Conservation (phyloP, 2,888 invertebrate genomes). For the Linyphia triangularis region DNA sequence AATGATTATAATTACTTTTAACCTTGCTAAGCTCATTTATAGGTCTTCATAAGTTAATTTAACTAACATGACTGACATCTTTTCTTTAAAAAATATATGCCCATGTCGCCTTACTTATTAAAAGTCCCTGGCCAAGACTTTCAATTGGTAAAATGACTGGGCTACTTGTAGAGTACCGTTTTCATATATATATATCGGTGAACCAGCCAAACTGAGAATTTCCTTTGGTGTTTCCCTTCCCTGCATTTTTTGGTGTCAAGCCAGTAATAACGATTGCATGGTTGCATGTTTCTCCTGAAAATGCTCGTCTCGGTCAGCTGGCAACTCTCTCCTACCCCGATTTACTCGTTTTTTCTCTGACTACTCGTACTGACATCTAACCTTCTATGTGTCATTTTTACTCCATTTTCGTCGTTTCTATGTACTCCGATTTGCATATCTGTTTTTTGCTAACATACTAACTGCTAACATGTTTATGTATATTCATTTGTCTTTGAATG, state of each 20-base stretch:
- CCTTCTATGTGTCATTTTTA: conserved; percentile 71
- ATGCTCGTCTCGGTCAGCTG: conserved; percentile 66
- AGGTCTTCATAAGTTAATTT: no score
- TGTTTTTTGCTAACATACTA: conserved; percentile 35
- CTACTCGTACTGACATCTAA: conserved; percentile 41
- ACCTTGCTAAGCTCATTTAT: no score
- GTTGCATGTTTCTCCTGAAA: conserved; percentile 53
- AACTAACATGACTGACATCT: not conserved
- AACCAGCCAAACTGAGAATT: conserved; percentile 24
- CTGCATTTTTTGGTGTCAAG: conserved; percentile 64
- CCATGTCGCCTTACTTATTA: conserved; percentile 39
- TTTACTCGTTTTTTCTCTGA: conserved; percentile 69
- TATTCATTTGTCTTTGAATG: conserved; percentile 4
- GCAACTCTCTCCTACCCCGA: conserved; percentile 72
- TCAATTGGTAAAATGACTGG: conserved; percentile 47
- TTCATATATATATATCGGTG: not conserved
- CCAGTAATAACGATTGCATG: conserved; percentile 62
- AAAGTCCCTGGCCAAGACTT: conserved; percentile 74
- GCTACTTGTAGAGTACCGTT: not conserved
- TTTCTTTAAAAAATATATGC: no score
- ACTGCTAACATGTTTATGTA: not conserved
- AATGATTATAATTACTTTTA: no score
- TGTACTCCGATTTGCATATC: conserved; percentile 2
- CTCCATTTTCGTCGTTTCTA: conserved; percentile 39
- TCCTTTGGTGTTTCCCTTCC: conserved; percentile 26